Evolutionary conservation across 2,113 vertebrate genomes (phyloP).

Genomic region (Physeter macrocephalus): DNA sequence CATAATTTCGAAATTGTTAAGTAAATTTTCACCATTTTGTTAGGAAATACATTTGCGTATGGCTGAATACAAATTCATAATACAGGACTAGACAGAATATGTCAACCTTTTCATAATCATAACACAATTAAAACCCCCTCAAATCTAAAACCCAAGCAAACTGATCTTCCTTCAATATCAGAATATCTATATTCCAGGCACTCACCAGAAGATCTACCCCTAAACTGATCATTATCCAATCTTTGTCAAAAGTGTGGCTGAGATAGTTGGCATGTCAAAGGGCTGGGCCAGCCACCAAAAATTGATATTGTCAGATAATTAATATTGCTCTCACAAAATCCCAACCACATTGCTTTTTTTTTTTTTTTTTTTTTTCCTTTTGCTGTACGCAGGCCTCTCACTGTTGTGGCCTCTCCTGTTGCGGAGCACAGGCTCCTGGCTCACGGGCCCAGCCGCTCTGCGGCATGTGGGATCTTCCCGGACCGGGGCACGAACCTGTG

Average conservation of each 20-base stretch:
- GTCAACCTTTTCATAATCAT: background rate
- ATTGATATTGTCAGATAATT: background rate
- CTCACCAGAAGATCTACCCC: background rate
- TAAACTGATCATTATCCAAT: background rate
- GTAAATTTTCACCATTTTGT: background rate
- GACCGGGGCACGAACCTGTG: too few relatives aligned
- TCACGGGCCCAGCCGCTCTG: too few relatives aligned
- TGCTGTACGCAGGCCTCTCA: too few relatives aligned
- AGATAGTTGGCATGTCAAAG: background rate
- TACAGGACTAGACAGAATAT: background rate
- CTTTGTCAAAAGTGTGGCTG: background rate
- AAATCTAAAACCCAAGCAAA: background rate
- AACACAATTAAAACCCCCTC: background rate
- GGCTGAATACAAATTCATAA: background rate
- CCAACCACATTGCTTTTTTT: background rate
- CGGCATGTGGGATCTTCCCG: too few relatives aligned
- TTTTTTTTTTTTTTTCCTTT: too few relatives aligned
- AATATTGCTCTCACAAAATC: background rate
- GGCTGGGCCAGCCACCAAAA: background rate
- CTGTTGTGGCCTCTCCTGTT: too few relatives aligned
- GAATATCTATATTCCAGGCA: background rate
- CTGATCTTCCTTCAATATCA: background rate
- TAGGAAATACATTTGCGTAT: background rate
- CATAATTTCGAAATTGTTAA: conserved; percentile 8
- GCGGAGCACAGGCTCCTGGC: too few relatives aligned